phyloP scores from a whole-genome alignment of 2,888 invertebrate species.

The Clostera curtula region DNA sequence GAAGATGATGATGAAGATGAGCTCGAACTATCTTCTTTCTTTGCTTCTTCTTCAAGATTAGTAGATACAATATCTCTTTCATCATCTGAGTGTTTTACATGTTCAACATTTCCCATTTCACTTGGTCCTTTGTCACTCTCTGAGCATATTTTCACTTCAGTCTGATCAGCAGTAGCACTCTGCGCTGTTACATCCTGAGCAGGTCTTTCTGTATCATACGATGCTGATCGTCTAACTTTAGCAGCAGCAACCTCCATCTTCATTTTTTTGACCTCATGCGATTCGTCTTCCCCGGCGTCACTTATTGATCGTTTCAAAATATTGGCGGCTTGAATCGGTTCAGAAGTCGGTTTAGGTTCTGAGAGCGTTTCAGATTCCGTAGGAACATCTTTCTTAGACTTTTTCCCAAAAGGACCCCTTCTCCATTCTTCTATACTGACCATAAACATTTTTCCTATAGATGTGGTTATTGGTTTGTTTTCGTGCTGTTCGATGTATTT shows the following conservation, averaged over 20 bases:
- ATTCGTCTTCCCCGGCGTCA: conserved; percentile 62
- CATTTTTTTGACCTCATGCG: conserved; percentile 50
- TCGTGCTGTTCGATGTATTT: conserved; percentile 88
- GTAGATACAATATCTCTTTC: conserved; percentile 24
- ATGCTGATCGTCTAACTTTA: conserved; percentile 60
- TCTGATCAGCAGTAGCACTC: conserved; percentile 19
- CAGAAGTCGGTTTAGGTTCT: conserved; percentile 37
- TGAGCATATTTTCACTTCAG: too few species aligned
- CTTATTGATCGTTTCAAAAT: conserved; percentile 65
- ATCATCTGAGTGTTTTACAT: conserved; percentile 10
- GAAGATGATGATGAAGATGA: conserved; percentile 60
- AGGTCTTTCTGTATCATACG: conserved; percentile 57
- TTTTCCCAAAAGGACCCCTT: conserved; percentile 56
- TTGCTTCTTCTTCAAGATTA: conserved; percentile 39
- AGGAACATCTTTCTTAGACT: conserved; percentile 40
- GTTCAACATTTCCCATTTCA: conserved; percentile 12
- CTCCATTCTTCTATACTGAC: conserved; percentile 72
- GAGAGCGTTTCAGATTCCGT: conserved; percentile 28
- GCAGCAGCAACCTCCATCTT: conserved; percentile 62
- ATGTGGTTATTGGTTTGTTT: conserved; percentile 77
- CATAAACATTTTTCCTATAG: conserved; percentile 75
- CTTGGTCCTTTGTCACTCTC: too few species aligned
- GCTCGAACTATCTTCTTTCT: conserved; percentile 51
- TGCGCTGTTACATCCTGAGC: conserved; percentile 25
- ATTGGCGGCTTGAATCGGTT: conserved; percentile 58